Evolutionary conservation across 2,888 invertebrate species (phyloP).

Genomic region (Arge pagana): DNA sequence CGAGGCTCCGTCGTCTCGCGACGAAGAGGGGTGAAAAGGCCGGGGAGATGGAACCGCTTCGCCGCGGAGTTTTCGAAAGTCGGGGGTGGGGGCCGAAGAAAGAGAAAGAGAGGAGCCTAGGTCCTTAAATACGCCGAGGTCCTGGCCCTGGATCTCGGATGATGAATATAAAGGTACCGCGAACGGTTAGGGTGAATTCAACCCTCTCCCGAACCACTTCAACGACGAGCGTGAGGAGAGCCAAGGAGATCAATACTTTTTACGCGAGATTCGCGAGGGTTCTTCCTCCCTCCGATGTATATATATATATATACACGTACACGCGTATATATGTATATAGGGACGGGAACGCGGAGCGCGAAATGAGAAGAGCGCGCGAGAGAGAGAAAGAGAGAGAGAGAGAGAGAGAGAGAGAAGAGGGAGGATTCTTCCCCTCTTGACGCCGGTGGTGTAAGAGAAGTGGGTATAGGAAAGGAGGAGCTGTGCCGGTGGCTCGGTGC

Average conservation of each 20-base stretch:
- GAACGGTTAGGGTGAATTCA: constrained; percentile 55
- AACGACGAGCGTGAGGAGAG: too few relatives aligned
- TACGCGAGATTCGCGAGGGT: constrained; percentile 48
- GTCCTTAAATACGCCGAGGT: constrained; percentile 24
- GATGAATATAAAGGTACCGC: constrained; percentile 56
- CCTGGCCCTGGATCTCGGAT: constrained; percentile 47
- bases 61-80: constrained; percentile 12
- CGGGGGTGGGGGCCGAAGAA: background rate
- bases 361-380: constrained; percentile 9
- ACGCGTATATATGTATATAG: background rate
- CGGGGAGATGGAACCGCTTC: constrained; percentile 13
- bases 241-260: constrained; percentile 56
- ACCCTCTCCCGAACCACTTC: constrained; percentile 44
- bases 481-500: constrained; percentile 41
- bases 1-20: constrained; percentile 30
- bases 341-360: background rate
- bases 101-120: background rate
- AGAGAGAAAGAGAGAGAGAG: constrained; percentile 29
- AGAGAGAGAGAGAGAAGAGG: constrained; percentile 24
- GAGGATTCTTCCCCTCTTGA: constrained; percentile 28
- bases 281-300: background rate
- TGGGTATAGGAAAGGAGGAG: background rate
- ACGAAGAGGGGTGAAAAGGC: constrained; percentile 27
- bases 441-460: background rate
- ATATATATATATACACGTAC: background rate